Evolutionary conservation across 30 jellyfish, hydroid and myxozoan species (phyloP).

Genomic region (Aurelia aurita): DNA sequence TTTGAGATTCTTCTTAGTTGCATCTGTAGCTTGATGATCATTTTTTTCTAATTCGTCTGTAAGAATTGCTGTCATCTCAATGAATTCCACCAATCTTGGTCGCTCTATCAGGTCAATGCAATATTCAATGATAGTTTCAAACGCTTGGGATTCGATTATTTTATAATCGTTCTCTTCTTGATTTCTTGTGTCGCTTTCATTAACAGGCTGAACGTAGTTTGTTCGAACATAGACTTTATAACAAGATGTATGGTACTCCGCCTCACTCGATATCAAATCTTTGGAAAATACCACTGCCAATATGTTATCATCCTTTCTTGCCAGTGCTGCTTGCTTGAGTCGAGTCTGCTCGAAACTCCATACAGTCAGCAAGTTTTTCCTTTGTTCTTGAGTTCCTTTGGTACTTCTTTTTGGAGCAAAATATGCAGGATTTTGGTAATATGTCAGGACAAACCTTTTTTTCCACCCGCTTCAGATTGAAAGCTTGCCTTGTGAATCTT

Average conservation of each 20-base stretch:
- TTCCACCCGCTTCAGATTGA: constrained; percentile 20
- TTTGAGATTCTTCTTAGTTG: constrained; percentile 10
- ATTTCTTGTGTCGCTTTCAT: constrained; percentile 17
- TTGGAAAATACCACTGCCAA: not conserved
- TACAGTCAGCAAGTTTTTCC: constrained; percentile 12
- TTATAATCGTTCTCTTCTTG: constrained; percentile 16
- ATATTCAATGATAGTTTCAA: constrained; percentile 17
- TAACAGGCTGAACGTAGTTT: constrained; percentile 11
- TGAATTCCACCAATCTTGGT: constrained; percentile 25
- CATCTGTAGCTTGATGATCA: constrained; percentile 14
- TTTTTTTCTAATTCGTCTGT: constrained; percentile 16
- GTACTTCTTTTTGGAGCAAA: constrained; percentile 22
- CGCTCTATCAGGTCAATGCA: constrained; percentile 16
- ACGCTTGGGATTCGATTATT: constrained; percentile 8
- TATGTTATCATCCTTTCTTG: constrained; percentile 9
- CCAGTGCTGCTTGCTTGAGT: constrained; percentile 21
- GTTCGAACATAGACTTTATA: constrained; percentile 15
- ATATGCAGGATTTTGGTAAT: constrained; percentile 19
- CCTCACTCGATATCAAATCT: constrained; percentile 21
- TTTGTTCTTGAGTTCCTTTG: constrained; percentile 11
- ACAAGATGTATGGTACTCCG: constrained; percentile 3
- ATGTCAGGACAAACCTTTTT: constrained; percentile 13
- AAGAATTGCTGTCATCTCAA: constrained; percentile 5
- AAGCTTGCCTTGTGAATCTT: constrained; percentile 27
- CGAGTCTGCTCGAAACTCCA: constrained; percentile 27